A percentile compares a stretch with the other conserved stretches of the same genome.
These are phyloP conservation scores for Phrynocephalus versicolor DNA, from an alignment of 2,113 vertebrate genomes.

Conservation along the genomic window DNA sequence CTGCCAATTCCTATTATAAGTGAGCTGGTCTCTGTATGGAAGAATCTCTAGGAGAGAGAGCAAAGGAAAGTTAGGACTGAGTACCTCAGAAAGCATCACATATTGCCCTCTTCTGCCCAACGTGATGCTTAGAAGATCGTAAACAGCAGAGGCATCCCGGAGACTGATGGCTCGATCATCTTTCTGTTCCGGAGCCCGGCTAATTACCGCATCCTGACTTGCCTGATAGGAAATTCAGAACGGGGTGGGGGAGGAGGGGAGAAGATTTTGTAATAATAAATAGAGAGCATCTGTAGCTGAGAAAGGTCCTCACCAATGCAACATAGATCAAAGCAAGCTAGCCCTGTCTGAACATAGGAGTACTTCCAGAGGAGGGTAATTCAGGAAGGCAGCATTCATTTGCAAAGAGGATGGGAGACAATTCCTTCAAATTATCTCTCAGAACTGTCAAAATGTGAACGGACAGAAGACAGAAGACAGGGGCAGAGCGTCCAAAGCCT, in stretches of 20 bases:
- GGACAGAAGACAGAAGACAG: constrained; percentile 37
- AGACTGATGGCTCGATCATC: constrained; percentile 87
- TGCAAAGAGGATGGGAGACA: constrained; percentile 9
- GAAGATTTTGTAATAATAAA: background rate
- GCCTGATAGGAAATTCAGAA: constrained; percentile 75
- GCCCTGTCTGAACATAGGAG: background rate
- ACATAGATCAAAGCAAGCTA: fast-evolving
- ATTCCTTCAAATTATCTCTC: constrained; percentile 13
- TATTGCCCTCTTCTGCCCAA: constrained; percentile 98
- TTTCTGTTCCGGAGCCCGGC: constrained; percentile 88
- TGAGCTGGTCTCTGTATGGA: background rate
- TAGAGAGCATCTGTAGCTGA: background rate
- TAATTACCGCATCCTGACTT: constrained; percentile 91
- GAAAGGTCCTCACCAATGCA: background rate
- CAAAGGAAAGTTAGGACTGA: background rate
- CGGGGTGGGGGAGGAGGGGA: too few relatives aligned
- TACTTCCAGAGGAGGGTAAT: background rate
- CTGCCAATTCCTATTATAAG: background rate
- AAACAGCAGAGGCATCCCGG: constrained; percentile 87
- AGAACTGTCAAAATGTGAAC: constrained; percentile 3
- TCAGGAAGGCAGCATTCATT: fast-evolving
- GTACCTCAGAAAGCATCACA: constrained; percentile 94
- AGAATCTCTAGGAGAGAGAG: background rate
- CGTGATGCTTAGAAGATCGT: constrained; percentile 93
- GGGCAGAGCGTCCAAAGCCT: constrained; percentile 30